A percentile compares a stretch with the other conserved stretches of the same genome.
Evolutionary conservation across 37 sponge, comb jelly and placozoan genomes (phyloP).

Genomic region (Crambe crambe): DNA sequence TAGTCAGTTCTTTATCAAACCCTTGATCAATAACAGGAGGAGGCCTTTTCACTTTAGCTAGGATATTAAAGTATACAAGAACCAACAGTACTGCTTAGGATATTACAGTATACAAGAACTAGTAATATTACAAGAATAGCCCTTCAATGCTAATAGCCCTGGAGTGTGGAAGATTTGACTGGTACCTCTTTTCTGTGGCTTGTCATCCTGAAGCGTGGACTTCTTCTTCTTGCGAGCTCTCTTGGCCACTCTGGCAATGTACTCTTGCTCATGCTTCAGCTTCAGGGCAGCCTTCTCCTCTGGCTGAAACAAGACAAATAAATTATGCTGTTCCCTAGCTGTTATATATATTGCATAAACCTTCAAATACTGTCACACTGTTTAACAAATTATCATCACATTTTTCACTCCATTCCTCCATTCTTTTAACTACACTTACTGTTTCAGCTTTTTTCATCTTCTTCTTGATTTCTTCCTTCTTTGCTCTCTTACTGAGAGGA

Average conservation of each 20-base stretch:
- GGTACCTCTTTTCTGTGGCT: neutral
- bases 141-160: no score
- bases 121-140: no score
- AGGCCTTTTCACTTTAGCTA: neutral
- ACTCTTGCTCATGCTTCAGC: constrained; percentile 30
- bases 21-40: neutral
- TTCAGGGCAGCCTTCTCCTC: constrained; percentile 36
- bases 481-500: constrained; percentile 24
- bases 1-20: neutral
- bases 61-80: neutral
- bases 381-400: no score
- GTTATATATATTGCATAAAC: no score
- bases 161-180: no score
- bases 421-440: neutral
- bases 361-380: no score
- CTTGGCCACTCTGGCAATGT: constrained; percentile 49
- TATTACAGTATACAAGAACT: neutral
- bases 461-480: constrained; percentile 33
- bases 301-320: constrained; percentile 13
- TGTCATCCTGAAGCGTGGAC: neutral
- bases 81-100: neutral
- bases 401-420: no score
- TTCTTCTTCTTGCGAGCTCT: constrained; percentile 51
- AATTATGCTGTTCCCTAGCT: no score
- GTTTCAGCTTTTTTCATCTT: constrained; percentile 21